A percentile compares a stretch with the other conserved stretches of the same genome.
phyloP scores from a whole-genome alignment of 2,113 vertebrate species.

The Saguinus imperator region DNA sequence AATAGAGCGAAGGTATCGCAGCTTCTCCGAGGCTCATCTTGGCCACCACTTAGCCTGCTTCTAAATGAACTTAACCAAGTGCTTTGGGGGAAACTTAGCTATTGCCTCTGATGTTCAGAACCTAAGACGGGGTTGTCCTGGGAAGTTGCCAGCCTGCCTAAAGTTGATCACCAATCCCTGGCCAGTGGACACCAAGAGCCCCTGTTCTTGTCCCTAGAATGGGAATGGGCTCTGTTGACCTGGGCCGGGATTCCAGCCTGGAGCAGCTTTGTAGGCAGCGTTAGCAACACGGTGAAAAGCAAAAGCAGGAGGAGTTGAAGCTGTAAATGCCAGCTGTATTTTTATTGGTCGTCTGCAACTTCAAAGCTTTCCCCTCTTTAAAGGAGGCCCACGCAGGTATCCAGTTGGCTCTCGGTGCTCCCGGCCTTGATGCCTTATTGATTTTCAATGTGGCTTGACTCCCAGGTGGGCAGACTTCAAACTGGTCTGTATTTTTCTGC shows the following conservation, averaged over 20 bases:
- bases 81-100: neutral
- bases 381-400: constrained; percentile 82
- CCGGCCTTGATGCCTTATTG: constrained; percentile 80
- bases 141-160: neutral
- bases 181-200: neutral
- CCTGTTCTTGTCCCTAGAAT: neutral
- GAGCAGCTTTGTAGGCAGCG: constrained; percentile 55
- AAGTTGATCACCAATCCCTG: neutral
- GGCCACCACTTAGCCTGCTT: neutral
- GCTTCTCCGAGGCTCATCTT: neutral
- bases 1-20: neutral
- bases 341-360: constrained; percentile 87
- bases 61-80: neutral
- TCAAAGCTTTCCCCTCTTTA: constrained; percentile 85
- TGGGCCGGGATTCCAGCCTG: constrained; percentile 39
- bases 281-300: constrained; percentile 69
- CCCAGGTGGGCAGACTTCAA: constrained; percentile 67
- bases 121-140: neutral
- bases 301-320: constrained; percentile 55
- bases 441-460: constrained; percentile 82
- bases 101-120: neutral
- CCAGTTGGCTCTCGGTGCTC: constrained; percentile 68
- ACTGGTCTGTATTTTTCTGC: constrained; percentile 49
- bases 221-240: neutral
- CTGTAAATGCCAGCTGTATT: constrained; percentile 83